Conservation (phyloP, 2,888 invertebrate genomes). For the Neoascia interrupta region DNA sequence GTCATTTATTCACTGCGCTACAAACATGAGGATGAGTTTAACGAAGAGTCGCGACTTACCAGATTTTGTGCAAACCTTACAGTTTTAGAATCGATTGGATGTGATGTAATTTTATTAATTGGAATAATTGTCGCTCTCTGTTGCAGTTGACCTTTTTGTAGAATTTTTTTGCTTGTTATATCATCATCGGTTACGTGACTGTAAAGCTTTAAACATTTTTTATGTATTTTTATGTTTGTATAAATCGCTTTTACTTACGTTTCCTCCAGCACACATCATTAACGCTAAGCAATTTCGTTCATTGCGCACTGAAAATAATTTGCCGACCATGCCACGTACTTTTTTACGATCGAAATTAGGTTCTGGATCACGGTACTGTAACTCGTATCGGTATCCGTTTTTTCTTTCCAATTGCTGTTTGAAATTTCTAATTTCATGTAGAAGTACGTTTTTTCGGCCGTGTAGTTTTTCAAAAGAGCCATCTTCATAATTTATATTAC, state of each 20-base stretch:
- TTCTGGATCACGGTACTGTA: constrained; percentile 89
- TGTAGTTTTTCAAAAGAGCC: constrained; percentile 82
- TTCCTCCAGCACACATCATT: constrained; percentile 91
- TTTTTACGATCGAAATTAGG: constrained; percentile 84
- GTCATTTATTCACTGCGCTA: too few relatives aligned
- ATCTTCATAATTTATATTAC: constrained; percentile 83
- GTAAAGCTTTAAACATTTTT: constrained; percentile 87
- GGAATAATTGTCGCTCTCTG: constrained; percentile 93
- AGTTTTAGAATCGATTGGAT: constrained; percentile 82
- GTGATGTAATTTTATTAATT: constrained; percentile 90
- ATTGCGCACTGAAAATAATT: constrained; percentile 88
- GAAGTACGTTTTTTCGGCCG: constrained; percentile 80
- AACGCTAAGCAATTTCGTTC: constrained; percentile 87
- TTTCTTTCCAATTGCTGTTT: constrained; percentile 76
- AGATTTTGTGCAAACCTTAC: constrained; percentile 86
- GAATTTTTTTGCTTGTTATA: constrained; percentile 89
- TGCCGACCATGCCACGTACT: constrained; percentile 90
- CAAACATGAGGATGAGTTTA: too few relatives aligned
- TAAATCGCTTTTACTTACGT: constrained; percentile 82
- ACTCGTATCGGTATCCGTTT: constrained; percentile 79
- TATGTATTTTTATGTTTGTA: not conserved
- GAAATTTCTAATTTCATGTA: constrained; percentile 81
- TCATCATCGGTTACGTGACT: constrained; percentile 95
- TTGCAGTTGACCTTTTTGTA: constrained; percentile 90
- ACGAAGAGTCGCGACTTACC: too few relatives aligned